These are phyloP conservation scores for Triplophysa bombifrons DNA, from an alignment of 2,797 vertebrate species.

Conservation along the genomic window DNA sequence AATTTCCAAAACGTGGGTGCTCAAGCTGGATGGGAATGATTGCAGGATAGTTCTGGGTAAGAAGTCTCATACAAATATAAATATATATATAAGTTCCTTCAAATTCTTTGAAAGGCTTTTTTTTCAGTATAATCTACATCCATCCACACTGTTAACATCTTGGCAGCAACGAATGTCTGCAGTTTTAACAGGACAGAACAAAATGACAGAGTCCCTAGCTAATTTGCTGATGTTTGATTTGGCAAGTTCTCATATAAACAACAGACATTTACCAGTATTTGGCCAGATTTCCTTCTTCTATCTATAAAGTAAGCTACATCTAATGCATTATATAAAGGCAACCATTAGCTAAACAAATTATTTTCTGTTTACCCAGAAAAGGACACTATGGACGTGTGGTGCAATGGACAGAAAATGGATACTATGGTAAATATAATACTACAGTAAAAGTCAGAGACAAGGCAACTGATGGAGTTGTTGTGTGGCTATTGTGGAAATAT, in stretches of 20 bases:
- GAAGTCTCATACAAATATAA: constrained; percentile 36
- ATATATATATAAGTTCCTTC: not conserved
- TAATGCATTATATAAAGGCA: not conserved
- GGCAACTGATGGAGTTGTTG: not conserved
- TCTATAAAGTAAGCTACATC: not conserved
- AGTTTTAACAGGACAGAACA: not conserved
- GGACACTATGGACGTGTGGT: constrained; percentile 97
- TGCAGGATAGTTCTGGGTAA: constrained; percentile 89
- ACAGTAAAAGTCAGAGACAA: not conserved
- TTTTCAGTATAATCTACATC: not conserved
- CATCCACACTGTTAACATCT: not conserved
- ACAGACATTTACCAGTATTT: not conserved
- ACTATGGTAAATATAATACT: constrained; percentile 77
- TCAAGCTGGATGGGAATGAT: constrained; percentile 81
- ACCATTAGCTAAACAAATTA: not conserved
- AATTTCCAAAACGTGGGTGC: constrained; percentile 86
- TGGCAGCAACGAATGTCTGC: not conserved
- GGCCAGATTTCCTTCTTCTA: not conserved
- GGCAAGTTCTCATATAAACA: not conserved
- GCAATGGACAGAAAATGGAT: constrained; percentile 90
- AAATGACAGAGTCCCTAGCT: not conserved
- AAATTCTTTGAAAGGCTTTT: not conserved
- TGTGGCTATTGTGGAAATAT: not conserved
- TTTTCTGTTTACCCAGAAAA: constrained; percentile 78
- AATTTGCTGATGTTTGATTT: not conserved